Conservation (phyloP, 1,140 invertebrate species). For the Akabosia matsudoensis region DNA sequence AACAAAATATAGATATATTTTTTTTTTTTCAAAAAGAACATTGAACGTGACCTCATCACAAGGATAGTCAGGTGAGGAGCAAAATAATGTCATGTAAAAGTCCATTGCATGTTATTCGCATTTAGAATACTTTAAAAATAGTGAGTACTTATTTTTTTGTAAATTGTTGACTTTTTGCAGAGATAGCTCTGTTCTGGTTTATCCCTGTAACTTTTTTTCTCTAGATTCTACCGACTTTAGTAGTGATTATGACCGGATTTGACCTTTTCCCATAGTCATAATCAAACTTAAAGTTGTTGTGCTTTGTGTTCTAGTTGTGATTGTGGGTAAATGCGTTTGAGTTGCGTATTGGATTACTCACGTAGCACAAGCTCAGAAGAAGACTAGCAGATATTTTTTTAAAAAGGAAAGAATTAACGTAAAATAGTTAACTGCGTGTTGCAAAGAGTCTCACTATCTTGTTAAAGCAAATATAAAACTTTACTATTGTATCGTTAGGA, state of each 20-base stretch:
- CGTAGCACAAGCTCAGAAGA: neutral
- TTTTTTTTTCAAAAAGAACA: neutral
- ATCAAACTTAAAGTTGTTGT: too few relatives aligned
- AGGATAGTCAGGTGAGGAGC: neutral
- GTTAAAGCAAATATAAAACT: too few relatives aligned
- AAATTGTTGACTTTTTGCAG: too few relatives aligned
- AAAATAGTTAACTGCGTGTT: too few relatives aligned
- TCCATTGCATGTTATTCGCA: neutral
- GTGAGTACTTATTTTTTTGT: neutral
- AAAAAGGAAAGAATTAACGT: neutral
- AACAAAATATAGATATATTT: neutral
- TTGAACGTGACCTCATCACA: constrained; percentile 19
- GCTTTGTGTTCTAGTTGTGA: too few relatives aligned
- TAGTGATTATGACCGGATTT: constrained; percentile 17
- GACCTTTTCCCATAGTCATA: constrained; percentile 18
- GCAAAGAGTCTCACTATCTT: too few relatives aligned
- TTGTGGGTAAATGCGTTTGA: neutral
- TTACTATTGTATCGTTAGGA: too few relatives aligned
- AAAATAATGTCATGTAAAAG: neutral
- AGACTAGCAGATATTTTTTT: neutral
- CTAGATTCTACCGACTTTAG: neutral
- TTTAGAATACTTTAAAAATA: neutral
- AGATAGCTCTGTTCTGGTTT: neutral
- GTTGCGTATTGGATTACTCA: neutral
- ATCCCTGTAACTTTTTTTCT: constrained; percentile 17